Evolutionary conservation across 2,797 vertebrate genomes (phyloP).

Genomic region (Protosalanx chinensis): DNA sequence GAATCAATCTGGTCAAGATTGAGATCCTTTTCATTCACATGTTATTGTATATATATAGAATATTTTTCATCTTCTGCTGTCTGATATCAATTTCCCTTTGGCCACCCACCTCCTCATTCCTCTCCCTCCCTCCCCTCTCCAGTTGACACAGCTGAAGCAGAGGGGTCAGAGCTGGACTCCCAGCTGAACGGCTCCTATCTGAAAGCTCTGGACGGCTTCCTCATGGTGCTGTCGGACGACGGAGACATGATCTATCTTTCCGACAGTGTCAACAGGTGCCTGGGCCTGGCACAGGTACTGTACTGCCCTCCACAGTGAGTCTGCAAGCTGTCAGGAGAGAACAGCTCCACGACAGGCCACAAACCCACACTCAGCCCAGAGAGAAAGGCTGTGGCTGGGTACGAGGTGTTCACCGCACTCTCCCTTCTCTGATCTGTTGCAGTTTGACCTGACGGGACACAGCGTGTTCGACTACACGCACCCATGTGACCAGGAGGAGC

Average conservation of each 20-base stretch:
- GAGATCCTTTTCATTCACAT: neutral
- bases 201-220: conserved; percentile 95
- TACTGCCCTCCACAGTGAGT: too few species aligned
- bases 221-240: conserved; percentile 95
- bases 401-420: neutral
- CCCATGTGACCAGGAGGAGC: conserved; percentile 96
- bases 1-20: neutral
- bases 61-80: neutral
- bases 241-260: conserved; percentile 97
- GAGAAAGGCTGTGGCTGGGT: too few species aligned
- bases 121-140: neutral
- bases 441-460: conserved; percentile 97
- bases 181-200: conserved; percentile 91
- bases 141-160: conserved; percentile 73
- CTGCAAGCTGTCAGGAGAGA: too few species aligned
- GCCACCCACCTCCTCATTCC: neutral
- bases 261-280: conserved; percentile 95
- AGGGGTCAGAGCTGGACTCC: conserved; percentile 84
- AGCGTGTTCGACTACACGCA: conserved; percentile 97
- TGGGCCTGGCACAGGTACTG: conserved; percentile 92
- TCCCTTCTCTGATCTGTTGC: conserved; percentile 46
- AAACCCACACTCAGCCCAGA: too few species aligned
- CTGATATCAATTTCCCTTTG: neutral
- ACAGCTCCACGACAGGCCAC: too few species aligned
- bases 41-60: neutral